A percentile compares a stretch with the other conserved stretches of the same genome.
Evolutionary conservation across 2,888 invertebrate species (phyloP).

Genomic region (Cylloceria caligata): DNA sequence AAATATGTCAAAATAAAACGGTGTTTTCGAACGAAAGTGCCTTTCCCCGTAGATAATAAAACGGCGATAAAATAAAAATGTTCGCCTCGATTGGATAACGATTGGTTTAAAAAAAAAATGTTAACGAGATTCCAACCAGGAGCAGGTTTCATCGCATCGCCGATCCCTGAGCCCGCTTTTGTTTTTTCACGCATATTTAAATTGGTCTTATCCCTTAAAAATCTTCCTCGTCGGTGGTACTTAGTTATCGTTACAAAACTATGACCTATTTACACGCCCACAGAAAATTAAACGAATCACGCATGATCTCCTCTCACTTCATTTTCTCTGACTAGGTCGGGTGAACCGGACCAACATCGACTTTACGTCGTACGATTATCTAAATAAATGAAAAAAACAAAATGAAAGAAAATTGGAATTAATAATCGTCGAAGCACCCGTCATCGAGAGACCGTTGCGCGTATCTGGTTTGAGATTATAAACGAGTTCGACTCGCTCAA

Average conservation of each 20-base stretch:
- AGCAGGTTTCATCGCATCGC: constrained; percentile 29
- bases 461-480: not conserved
- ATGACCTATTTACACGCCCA: constrained; percentile 76
- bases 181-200: constrained; percentile 32
- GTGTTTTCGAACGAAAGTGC: constrained; percentile 37
- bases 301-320: constrained; percentile 42
- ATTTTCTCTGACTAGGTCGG: constrained; percentile 50
- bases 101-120: constrained; percentile 23
- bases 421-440: constrained; percentile 37
- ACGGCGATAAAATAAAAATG: constrained; percentile 21
- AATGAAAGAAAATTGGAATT: constrained; percentile 11
- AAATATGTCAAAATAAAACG: constrained; percentile 28
- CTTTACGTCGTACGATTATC: constrained; percentile 34
- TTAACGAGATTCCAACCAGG: constrained; percentile 1
- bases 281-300: constrained; percentile 64
- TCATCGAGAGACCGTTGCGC: constrained; percentile 25
- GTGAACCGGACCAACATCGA: constrained; percentile 45
- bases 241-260: constrained; percentile 75
- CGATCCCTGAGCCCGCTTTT: constrained; percentile 36
- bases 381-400: constrained; percentile 19
- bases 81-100: constrained; percentile 48
- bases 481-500: constrained; percentile 47
- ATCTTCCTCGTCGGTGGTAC: constrained; percentile 51
- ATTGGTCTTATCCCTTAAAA: constrained; percentile 15
- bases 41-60: constrained; percentile 24